Evolutionary conservation across 2,888 invertebrate species (phyloP).

Genomic region (Gastracanthus pulcherrimus): DNA sequence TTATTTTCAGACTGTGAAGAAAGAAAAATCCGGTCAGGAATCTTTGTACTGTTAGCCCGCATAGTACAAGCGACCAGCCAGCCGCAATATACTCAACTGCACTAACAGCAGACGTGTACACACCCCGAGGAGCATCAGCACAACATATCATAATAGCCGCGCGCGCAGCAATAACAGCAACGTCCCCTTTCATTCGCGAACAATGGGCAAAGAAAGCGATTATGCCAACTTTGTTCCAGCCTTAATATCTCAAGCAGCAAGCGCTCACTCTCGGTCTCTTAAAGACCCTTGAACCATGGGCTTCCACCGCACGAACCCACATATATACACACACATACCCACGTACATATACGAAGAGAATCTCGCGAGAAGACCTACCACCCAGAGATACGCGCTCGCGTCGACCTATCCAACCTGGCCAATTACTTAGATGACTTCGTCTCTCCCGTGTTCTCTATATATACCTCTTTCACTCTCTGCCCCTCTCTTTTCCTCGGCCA

Average conservation of each 20-base stretch:
- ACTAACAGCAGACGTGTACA: not conserved
- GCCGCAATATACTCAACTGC: not conserved
- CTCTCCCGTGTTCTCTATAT: not conserved
- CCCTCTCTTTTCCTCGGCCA: slow-evolving; percentile 9
- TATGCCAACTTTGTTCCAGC: slow-evolving; percentile 24
- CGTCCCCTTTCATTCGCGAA: slow-evolving; percentile 41
- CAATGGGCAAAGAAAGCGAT: slow-evolving; percentile 42
- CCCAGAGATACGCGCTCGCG: not conserved
- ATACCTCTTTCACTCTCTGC: not conserved
- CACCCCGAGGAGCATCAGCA: not conserved
- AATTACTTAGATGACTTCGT: slow-evolving; percentile 62
- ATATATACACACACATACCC: too few species aligned
- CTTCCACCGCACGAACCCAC: too few species aligned
- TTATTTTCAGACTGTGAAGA: not conserved
- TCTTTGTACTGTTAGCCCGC: not conserved
- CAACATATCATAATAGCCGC: slow-evolving; percentile 24
- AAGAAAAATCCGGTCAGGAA: not conserved
- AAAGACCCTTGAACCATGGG: not conserved
- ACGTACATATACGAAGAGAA: too few species aligned
- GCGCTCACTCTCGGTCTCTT: not conserved
- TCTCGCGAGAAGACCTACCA: too few species aligned
- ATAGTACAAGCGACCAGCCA: not conserved
- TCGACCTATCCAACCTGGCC: slow-evolving; percentile 52
- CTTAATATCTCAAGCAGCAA: slow-evolving; percentile 35
- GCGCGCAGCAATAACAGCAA: slow-evolving; percentile 41